A percentile compares a stretch with the other conserved stretches of the same genome.
Conservation (phyloP, 2,113 vertebrate genomes). For the Xiphorhynchus elegans region DNA sequence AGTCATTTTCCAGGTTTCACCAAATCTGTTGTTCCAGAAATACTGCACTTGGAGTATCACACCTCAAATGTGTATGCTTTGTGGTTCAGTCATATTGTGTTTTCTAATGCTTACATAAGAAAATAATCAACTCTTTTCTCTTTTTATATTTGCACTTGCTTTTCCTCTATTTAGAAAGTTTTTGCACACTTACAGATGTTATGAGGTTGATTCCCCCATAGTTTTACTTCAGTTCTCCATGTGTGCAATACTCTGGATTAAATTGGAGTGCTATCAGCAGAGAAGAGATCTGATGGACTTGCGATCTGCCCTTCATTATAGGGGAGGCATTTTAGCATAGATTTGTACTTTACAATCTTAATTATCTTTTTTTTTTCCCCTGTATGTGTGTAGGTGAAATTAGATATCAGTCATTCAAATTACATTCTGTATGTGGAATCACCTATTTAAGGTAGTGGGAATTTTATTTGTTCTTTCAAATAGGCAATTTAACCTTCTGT, state of each 20-base stretch:
- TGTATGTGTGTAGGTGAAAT: background rate
- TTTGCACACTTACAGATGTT: background rate
- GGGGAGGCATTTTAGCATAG: background rate
- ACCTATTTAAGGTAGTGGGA: background rate
- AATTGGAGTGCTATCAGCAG: background rate
- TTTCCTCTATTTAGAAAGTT: background rate
- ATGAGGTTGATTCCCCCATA: background rate
- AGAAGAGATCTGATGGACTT: background rate
- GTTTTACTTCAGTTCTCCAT: background rate
- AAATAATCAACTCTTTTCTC: background rate
- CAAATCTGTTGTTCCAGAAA: conserved; percentile 30
- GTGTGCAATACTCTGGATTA: background rate
- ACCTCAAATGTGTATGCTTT: background rate
- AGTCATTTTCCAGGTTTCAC: conserved; percentile 24
- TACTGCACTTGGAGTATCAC: background rate
- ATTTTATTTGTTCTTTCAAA: background rate
- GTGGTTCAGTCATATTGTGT: background rate
- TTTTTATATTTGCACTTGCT: background rate
- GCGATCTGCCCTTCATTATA: background rate
- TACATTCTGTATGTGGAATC: background rate
- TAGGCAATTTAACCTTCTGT: background rate
- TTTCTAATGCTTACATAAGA: background rate
- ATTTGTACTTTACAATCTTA: background rate
- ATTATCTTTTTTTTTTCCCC: background rate
- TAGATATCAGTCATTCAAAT: background rate